Base-by-base conservation (phyloP, 2,888 invertebrate genomes). In the Meliscaeva auricollis region DNA sequence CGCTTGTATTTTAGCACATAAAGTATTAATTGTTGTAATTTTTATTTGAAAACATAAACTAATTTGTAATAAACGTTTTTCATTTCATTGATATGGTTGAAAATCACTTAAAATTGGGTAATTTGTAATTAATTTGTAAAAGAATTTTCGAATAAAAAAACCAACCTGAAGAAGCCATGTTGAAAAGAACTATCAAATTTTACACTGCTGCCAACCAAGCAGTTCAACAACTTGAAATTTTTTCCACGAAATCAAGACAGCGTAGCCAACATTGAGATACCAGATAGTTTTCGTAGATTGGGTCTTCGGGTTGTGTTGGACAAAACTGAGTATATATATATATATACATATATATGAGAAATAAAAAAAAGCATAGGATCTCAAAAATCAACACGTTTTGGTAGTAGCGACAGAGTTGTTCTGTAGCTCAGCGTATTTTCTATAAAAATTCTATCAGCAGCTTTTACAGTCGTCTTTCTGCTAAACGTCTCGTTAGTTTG, bases 161-260 rank as follows among this genome's bases (percentile, higher is more conserved):
- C 95, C 93, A 94, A 95, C 95, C 95, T 95, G 95, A 93, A 93
- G 95, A 94, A 94, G 95, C 95, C 95, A 95, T 95, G 94, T 94
- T 94, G 94, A 93, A 93, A 93, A 90, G 89, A 89, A 87, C 78
- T 87, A 85, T 85, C 85, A 85, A 85, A 81, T 76, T 72, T 81
- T 73, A 15, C 87, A 78, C 56, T 76, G 72, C 66, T 64, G 70
- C 83, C 78, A 93, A 93, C 93, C 93, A 92, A 75, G 91, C 91
- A 91, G 69, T 72, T 41, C 8, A 52, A 84, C 54, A 72, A 30
- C 26, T 38, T 30, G 72, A 72, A 84, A 48, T 72, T 62, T 84
- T 79, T 80, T 84, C 84, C 84, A 84, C 84, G 84, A 84, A 84
- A 76, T 48, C 75, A 80, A 68, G 41, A 11, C 46, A 60, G 2